Conservation (phyloP, 2,113 vertebrate genomes). For the Microcebus griseorufus region DNA sequence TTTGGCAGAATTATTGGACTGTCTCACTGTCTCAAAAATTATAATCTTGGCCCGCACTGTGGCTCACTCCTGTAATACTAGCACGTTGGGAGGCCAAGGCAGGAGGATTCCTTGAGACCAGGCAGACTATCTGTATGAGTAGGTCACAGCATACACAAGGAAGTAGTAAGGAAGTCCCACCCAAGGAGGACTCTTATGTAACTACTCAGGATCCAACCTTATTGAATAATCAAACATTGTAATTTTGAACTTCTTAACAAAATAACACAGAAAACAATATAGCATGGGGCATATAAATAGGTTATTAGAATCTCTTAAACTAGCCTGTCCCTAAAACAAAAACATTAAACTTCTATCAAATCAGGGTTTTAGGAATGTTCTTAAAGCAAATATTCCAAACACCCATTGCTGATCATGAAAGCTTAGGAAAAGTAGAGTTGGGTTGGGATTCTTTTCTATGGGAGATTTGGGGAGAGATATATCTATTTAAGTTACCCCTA, state of each 20-base stretch:
- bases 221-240: background rate
- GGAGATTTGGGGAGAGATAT: background rate
- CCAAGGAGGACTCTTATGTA: background rate
- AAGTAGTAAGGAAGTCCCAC: background rate
- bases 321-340: background rate
- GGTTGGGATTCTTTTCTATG: background rate
- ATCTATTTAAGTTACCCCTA: background rate
- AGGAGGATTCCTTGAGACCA: no score
- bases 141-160: background rate
- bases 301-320: background rate
- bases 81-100: no score
- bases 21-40: no score
- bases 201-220: background rate
- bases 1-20: no score
- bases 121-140: background rate
- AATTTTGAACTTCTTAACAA: background rate
- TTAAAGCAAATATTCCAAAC: background rate
- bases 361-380: background rate
- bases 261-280: background rate
- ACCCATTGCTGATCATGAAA: background rate
- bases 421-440: background rate
- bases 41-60: no score
- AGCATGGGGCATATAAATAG: background rate
- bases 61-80: no score
- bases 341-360: background rate